Base-by-base conservation (phyloP, 35 echinoderm and acorn worm genomes). In the Heliocidaris erythrogramma region DNA sequence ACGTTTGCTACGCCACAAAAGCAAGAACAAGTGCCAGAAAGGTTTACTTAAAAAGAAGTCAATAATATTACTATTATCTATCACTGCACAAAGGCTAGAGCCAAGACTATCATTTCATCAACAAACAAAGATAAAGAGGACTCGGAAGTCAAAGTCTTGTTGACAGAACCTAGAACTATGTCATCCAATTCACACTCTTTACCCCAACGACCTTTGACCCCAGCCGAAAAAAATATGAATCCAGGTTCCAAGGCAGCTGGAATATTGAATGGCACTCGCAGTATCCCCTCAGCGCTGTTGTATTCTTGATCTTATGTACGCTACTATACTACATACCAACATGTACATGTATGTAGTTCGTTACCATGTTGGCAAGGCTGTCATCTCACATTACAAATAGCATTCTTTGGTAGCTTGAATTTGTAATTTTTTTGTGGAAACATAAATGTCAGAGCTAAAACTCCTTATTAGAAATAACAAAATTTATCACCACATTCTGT, bases 91-190 rank as follows among this genome's bases (percentile, higher is more conserved):
- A 27, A 78, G 27, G 65, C 4, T 18, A 27, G 21, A 18, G 17
- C 5, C n/a, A n/a, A n/a, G 65, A 78, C 65, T 78, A 78, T 78
- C 65, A 21, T 27, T 27, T 78, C 21, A 18, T 78, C 65, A 78
- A 78, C 27, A 78, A 78, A 78, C 65, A 78, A 78, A 78, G 65
- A 78, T 78, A 78, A 7, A 78, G 65, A 78, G 65, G 0, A 78
- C 65, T 78, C 65, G 65, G 65, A 78, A 78, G 65, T 78, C 65
- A 78, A 78, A 78, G 65, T 78, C 65, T 78, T 78, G 65, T 78
- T 78, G 65, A 78, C 27, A 78, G 65, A 78, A n/a, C 65, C 21
- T 24, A 78, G 65, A 78, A 78, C 65, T n/a, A 78, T 78, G 65
- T 78, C 65, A 78, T 78, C 65, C 27, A 78, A 78, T 78, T 78